phyloP scores from a whole-genome alignment of 1,140 invertebrate species.

The Achroia grisella region DNA sequence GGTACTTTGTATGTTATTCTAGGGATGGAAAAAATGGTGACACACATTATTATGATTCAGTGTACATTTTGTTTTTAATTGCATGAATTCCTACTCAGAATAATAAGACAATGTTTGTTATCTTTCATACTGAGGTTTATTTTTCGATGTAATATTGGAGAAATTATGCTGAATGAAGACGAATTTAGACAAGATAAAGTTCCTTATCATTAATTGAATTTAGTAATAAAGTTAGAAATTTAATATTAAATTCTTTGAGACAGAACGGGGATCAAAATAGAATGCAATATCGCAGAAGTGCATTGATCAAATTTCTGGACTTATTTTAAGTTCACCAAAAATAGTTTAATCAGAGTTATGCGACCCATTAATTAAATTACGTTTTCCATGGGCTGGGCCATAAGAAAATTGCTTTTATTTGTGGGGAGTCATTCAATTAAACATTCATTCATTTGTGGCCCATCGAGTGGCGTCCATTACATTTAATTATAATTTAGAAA shows the following conservation, averaged over 20 bases:
- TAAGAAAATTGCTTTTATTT: slow-evolving; percentile 64
- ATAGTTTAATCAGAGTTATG: slow-evolving; percentile 57
- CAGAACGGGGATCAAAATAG: slow-evolving; percentile 17
- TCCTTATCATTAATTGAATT: too few species aligned
- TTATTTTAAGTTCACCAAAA: slow-evolving; percentile 11
- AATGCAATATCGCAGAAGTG: slow-evolving; percentile 21
- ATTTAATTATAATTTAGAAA: slow-evolving; percentile 50
- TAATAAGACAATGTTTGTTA: too few species aligned
- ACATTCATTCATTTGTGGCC: slow-evolving; percentile 51
- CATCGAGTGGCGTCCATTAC: slow-evolving; percentile 48
- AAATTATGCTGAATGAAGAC: too few species aligned
- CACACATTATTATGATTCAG: too few species aligned
- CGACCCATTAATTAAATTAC: slow-evolving; percentile 56
- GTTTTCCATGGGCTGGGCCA: slow-evolving; percentile 32
- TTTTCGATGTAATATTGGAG: too few species aligned
- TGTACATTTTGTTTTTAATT: too few species aligned
- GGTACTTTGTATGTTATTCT: too few species aligned
- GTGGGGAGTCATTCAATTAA: slow-evolving; percentile 55
- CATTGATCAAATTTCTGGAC: slow-evolving; percentile 6
- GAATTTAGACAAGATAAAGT: too few species aligned
- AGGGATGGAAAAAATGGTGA: too few species aligned
- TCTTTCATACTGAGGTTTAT: too few species aligned
- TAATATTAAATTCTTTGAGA: background rate
- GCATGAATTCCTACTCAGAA: too few species aligned
- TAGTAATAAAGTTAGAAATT: too few species aligned